Evolutionary conservation across 2,888 invertebrate species (phyloP).

Genomic region (Monopis laevigella): DNA sequence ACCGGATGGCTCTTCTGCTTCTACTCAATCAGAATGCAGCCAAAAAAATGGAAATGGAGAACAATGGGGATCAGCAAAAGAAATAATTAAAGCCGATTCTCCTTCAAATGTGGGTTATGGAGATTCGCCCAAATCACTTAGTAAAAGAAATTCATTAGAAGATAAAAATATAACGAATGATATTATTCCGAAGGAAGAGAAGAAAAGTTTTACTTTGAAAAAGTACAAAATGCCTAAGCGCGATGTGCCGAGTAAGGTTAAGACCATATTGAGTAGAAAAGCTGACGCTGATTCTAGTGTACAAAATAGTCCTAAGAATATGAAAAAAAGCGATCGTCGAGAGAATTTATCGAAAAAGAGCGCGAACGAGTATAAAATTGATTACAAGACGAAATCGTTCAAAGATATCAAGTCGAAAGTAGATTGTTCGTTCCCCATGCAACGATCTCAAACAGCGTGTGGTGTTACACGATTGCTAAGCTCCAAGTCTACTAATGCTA

Average conservation of each 20-base stretch:
- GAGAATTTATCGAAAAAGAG: slow-evolving; percentile 64
- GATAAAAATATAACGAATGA: slow-evolving; percentile 44
- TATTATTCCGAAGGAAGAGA: slow-evolving; percentile 58
- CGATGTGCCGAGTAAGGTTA: slow-evolving; percentile 80
- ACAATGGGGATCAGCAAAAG: slow-evolving; percentile 52
- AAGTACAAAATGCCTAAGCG: slow-evolving; percentile 83
- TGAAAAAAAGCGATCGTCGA: slow-evolving; percentile 75
- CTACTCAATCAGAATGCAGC: slow-evolving; percentile 60
- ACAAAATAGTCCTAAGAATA: slow-evolving; percentile 67
- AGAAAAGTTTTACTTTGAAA: slow-evolving; percentile 65
- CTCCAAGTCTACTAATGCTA: slow-evolving; percentile 48
- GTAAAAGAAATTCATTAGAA: no score
- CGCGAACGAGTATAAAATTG: slow-evolving; percentile 78
- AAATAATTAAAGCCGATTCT: slow-evolving; percentile 43
- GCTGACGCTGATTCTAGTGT: slow-evolving; percentile 59
- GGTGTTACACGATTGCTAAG: slow-evolving; percentile 56
- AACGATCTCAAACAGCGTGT: slow-evolving; percentile 58
- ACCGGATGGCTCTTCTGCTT: slow-evolving; percentile 70
- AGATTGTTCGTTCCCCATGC: slow-evolving; percentile 61
- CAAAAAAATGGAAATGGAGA: slow-evolving; percentile 50
- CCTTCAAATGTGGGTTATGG: background rate
- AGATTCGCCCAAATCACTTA: background rate
- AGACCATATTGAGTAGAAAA: slow-evolving; percentile 72
- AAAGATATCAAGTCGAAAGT: slow-evolving; percentile 92
- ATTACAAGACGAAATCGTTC: slow-evolving; percentile 75